Base-by-base conservation (phyloP, 2,113 vertebrate genomes). In the Todiramphus saurophagus region DNA sequence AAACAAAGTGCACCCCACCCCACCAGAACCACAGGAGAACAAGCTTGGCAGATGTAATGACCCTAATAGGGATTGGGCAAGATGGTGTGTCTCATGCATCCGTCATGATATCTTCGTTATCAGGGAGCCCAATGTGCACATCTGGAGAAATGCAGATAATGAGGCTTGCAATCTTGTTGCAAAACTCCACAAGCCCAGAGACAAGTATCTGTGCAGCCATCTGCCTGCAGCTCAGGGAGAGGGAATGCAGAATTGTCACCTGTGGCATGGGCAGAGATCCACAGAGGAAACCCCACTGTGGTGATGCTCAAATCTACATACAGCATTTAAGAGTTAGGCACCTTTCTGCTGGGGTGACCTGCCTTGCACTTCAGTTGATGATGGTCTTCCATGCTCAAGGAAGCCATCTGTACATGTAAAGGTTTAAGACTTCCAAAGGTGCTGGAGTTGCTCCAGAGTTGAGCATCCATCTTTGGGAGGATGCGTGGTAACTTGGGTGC, bases 41-140 rank as follows among this genome's bases (percentile, higher is more conserved):
- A 91, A 96, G 95, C 91, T 59, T 85, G 89, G 83, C 91, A 92
- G 86, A 95, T 93, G 86, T 93, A 97, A 95, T 96, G 91, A 95
- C 81, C 16, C 7, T 96, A 92, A 95, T 94, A 55, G 66, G 41
- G n/a, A 91, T 96, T 94, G 87, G 95, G 96, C 86, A 96, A 96
- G 87, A 37, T 70, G 66, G 46, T 66, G 24, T 95, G 90, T 79
- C 93, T 97, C 94, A 93, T 55, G 59, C 70, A 85, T 94, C 95
- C 1, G 63, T 95, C 94, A 93, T 43, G n/a, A 4, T 89, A 19
- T 55, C 91, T 83, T 92, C 55, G 53, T 95, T 93, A 94, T 84
- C 62, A 7, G 28, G 60, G 76, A 90, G 73, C 69, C 85, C 46
- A n/a, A 14, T 60, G 64, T 12, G n/a, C 90, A 81, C 68, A 93